A percentile compares a stretch with the other conserved stretches of the same genome.
Evolutionary conservation across 2,888 invertebrate genomes (phyloP).

Genomic region (Apamea epomidion): DNA sequence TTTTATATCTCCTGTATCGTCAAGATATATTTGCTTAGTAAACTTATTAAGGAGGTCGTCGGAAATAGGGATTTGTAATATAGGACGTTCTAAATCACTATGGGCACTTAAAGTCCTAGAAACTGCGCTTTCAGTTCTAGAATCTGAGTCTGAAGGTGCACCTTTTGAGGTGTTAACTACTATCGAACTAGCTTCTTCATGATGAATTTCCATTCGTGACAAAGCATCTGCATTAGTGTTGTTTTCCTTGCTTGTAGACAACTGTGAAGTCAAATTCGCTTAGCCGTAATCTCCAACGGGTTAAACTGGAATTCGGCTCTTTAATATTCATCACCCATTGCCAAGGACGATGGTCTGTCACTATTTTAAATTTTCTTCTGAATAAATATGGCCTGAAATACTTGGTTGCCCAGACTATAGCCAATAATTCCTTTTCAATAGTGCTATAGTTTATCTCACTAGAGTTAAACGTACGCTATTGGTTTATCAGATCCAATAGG

Average conservation of each 20-base stretch:
- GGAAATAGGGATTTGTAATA: conserved; percentile 5
- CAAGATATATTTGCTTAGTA: not conserved
- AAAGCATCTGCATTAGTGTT: not conserved
- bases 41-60: conserved; percentile 13
- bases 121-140: not conserved
- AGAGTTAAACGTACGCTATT: not conserved
- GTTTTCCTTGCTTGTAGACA: not conserved
- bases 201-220: not conserved
- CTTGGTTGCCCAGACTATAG: no score
- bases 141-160: not conserved
- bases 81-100: conserved; percentile 6
- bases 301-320: conserved; percentile 10
- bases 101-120: not conserved
- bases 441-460: no score
- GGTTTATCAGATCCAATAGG: conserved; percentile 10
- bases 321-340: conserved; percentile 1
- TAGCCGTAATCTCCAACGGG: conserved; percentile 7
- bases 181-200: not conserved
- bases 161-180: no score
- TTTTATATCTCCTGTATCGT: conserved; percentile 4
- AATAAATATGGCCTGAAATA: no score
- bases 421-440: no score
- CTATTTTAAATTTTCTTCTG: no score
- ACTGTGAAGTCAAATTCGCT: not conserved
- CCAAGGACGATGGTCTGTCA: not conserved